These are phyloP conservation scores for Ernsta delagoae DNA, from an alignment of 2,888 invertebrate genomes.

Conservation along the genomic window DNA sequence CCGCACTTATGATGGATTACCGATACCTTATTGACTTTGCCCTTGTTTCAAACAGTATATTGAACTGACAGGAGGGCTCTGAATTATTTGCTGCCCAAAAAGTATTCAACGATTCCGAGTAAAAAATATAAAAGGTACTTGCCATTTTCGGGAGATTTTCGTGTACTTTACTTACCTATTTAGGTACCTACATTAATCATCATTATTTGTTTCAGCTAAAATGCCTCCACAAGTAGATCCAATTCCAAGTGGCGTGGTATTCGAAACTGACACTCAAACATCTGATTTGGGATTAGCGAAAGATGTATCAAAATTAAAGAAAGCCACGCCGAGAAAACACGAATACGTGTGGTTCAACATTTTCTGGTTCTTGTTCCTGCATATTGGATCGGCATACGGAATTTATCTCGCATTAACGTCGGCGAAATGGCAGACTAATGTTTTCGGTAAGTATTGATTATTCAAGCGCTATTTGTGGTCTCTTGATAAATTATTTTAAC, in stretches of 20 bases:
- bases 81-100: constrained; percentile 20
- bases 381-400: constrained; percentile 87
- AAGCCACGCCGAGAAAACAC: constrained; percentile 77
- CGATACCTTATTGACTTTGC: constrained; percentile 16
- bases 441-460: constrained; percentile 84
- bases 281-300: constrained; percentile 84
- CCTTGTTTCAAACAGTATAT: constrained; percentile 20
- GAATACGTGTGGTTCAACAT: constrained; percentile 91
- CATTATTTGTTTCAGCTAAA: constrained; percentile 46
- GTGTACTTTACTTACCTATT: no score
- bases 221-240: constrained; percentile 86
- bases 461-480: background rate
- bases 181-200: no score
- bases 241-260: constrained; percentile 84
- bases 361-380: constrained; percentile 87
- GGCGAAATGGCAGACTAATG: constrained; percentile 86
- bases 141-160: no score
- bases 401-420: constrained; percentile 87
- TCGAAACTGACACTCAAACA: constrained; percentile 88
- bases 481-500: background rate
- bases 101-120: background rate
- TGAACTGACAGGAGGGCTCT: constrained; percentile 15
- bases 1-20: constrained; percentile 16
- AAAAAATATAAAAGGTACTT: constrained; percentile 3
- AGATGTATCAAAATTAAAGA: constrained; percentile 82